Base-by-base conservation (phyloP, 2,888 invertebrate genomes). In the Hemaris fuciformis region DNA sequence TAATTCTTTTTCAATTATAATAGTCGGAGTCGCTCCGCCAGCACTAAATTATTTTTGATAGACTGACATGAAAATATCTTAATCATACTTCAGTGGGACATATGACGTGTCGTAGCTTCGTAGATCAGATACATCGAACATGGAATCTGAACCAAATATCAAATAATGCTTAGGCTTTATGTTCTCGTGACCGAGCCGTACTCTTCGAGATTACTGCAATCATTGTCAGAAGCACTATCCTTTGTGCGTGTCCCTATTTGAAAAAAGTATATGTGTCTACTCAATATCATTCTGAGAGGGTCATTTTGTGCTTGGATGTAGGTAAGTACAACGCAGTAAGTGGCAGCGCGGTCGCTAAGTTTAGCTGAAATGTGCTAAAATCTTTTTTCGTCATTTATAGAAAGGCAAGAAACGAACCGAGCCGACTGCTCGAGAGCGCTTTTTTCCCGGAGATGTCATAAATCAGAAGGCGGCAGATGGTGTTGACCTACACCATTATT, bases 401-500 rank as follows among this genome's bases (percentile, higher is more conserved):
- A 74, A 79, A 72, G 75, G 80, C 81, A 80, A 82, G 82, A 83
- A 84, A 79, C 74, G 81, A 79, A 81, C 75, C 73, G 71, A 70
- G 74, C 75, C 75, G 74, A 76, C 74, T 77, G 77, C 72, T 78
- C 65, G 74, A 76, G 80, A 75, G 73, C 73, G 77, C 43, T 80
- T 87, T 88, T 88, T 88, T 84, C 81, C 81, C 78, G 80, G 70
- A 82, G 74, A 82, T 83, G 81, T 87, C 85, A 88, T 90, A 90
- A 89, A 90, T 89, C 89, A 89, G 85, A 68, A 68, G 84, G 87
- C 87, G 79, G 82, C 89, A 89, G 84, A 87, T 89, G 89, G 85
- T 84, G 87, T 87, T 89, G 89, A 88, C 87, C 88, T 84, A 78
- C 77, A 85, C 87, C 83, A 87, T 87, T 88, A 88, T 88, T 87